Evolutionary conservation across 2,888 invertebrate genomes (phyloP), one percentile per base, ranked within the genome.

Genomic region (Pardosa pseudoannulata): DNA sequence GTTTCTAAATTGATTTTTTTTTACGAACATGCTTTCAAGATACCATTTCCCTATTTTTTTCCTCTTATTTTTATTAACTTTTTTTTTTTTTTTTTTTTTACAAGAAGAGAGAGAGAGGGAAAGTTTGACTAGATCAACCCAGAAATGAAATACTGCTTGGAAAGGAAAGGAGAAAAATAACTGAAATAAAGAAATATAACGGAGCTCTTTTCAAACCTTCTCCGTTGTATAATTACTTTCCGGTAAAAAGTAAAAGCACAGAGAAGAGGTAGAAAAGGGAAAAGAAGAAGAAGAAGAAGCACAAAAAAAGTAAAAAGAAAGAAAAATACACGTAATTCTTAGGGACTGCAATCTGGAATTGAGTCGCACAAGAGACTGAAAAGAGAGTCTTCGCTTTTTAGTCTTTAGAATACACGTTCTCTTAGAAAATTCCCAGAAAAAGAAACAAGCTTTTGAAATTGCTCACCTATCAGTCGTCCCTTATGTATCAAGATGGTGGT

Each of bases 171-270:
- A 62, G 50, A 68, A 29, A 62, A 70, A 71, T 3, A 56, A 19
- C 23, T 11, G 41, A 41, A n/a, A 64, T 31, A 28, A 50, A 32
- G n/a, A n/a, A 11, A 46, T 27, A 31, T n/a, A n/a, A n/a, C 31
- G 11, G 68, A 28, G 67, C 68, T 81, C 81, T 68, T 81, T 75
- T 81, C 68, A 81, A 81, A 73, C 67, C 31, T 70, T 28, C 73
- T 67, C 79, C 19, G 46, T 28, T 67, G 36, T 75, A 81, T 81
- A 81, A 81, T 81, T 81, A 81, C 74, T 81, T 81, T 75, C 81
- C 23, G 23, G 23, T 68, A 32, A 74, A 71, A 79, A 62, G 64
- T 39, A 65, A 64, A 62, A 64, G 72, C 41, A 65, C 27, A 27
- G 50, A 16, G 31, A 36, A 67, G 23, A 46, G 32, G 46, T 7